phyloP scores from a whole-genome alignment of 2,888 invertebrate genomes.

The Pantelozetes paolii region DNA sequence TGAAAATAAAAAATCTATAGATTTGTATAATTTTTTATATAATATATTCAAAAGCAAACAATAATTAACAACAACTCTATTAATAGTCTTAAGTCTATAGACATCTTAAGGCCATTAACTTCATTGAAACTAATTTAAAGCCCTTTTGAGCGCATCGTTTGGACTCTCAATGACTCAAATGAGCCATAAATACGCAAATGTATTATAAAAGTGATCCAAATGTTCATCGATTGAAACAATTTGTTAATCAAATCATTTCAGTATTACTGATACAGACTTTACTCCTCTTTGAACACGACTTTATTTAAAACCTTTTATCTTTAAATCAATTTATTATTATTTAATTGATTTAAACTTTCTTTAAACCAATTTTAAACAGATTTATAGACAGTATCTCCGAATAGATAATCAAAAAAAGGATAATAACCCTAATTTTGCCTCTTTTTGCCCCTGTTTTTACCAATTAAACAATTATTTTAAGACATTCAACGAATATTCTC shows the following conservation, averaged over 20 bases:
- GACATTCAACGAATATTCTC: too few species aligned
- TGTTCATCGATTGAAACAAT: background rate
- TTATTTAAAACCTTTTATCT: background rate
- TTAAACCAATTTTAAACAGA: background rate
- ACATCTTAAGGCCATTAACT: background rate
- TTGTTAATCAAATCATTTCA: background rate
- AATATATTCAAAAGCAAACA: too few species aligned
- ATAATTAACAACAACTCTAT: background rate
- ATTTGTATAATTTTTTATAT: too few species aligned
- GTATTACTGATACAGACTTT: too few species aligned
- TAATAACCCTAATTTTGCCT: too few species aligned
- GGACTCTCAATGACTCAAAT: background rate
- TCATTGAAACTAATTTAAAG: background rate
- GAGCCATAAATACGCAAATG: constrained; percentile 22
- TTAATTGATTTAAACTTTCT: constrained; percentile 13
- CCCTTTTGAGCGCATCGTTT: constrained; percentile 1
- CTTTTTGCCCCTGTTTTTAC: too few species aligned
- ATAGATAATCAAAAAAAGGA: too few species aligned
- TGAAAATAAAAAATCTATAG: too few species aligned
- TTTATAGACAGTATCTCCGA: background rate
- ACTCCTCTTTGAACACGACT: too few species aligned
- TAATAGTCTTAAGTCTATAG: too few species aligned
- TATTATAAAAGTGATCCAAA: background rate
- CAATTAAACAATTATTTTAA: too few species aligned
- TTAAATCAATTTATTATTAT: background rate